phyloP scores from a whole-genome alignment of 2,113 vertebrate species.

The Phalacrocorax carbo region DNA sequence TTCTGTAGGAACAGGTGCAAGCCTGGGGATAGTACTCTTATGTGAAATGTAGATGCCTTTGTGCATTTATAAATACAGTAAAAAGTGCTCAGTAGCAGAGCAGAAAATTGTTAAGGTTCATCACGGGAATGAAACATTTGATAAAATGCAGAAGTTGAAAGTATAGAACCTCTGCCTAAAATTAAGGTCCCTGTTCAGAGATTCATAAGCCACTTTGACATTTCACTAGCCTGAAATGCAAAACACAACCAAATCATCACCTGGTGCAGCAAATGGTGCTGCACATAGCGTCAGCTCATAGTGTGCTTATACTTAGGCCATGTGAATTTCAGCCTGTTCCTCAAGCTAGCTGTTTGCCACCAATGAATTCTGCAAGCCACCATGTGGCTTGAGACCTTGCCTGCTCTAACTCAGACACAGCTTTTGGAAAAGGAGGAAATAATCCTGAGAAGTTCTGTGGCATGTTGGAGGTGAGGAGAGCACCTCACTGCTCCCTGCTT shows the following conservation, averaged over 20 bases:
- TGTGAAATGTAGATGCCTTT: background rate
- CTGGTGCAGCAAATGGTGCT: background rate
- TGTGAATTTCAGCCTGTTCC: background rate
- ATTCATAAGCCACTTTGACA: background rate
- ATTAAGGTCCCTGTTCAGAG: background rate
- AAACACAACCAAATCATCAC: background rate
- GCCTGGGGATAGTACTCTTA: background rate
- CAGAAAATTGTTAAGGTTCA: background rate
- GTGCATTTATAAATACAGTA: background rate
- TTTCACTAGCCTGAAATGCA: background rate
- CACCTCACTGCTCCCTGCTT: background rate
- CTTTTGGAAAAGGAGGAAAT: background rate
- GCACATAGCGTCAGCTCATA: accelerated
- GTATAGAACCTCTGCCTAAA: background rate
- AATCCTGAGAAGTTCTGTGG: background rate
- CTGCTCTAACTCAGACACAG: background rate
- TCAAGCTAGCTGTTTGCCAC: background rate
- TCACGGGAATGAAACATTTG: background rate
- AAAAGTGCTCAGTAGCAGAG: background rate
- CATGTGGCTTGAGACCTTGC: background rate
- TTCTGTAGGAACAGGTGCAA: background rate
- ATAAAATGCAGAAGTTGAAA: background rate
- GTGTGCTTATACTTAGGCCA: too few species aligned
- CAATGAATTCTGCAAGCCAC: background rate
- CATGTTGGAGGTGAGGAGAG: background rate